Evolutionary conservation across 2,113 vertebrate species (phyloP), one percentile per base, ranked within the genome.

Genomic region (Tetraodon nigroviridis): DNA sequence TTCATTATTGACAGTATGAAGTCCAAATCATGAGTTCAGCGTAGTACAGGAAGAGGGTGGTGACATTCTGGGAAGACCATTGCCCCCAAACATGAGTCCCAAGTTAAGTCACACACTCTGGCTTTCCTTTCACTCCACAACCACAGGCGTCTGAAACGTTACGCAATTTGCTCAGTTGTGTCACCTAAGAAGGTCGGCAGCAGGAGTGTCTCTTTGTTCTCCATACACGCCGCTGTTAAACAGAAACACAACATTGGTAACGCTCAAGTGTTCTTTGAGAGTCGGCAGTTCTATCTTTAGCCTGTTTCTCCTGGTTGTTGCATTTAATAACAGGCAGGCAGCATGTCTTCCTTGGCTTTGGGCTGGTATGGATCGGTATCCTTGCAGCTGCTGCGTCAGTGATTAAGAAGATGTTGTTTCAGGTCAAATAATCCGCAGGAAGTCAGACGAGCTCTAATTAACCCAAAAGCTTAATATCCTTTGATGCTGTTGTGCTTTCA

Each of bases 251-350:
- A 76, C 55, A 69, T 84, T 67, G 58, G 66, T 75, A 76, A 79
- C 76, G 69, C 61, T 64, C 67, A 56, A 56, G 51, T 62, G 58
- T 61, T 80, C 78, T 82, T 79, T 79, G 72, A 85, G 78, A 78
- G 63, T 55, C 61, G 62, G 51, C 70, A 54, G 79, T 84, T 80
- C 86, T 90, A 88, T 90, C 70, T 88, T 89, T 89, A 88, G 84
- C 71, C 59, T 13, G 58, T 75, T 84, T 87, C 64, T 40, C 76
- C 58, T 56, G 79, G 73, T 81, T 88, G 86, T 89, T 88, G 80
- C 69, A 86, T 89, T 87, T 87, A 66, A 82, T 75, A 77, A 71
- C 58, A 48, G 75, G 66, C 66, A 60, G 68, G 50, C 50, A n/a
- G 49, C 47, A 51, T 71, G 58, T 80, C 73, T 82, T 79, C 64